Conservation (phyloP, 2,888 invertebrate species). For the Operophtera brumata region DNA sequence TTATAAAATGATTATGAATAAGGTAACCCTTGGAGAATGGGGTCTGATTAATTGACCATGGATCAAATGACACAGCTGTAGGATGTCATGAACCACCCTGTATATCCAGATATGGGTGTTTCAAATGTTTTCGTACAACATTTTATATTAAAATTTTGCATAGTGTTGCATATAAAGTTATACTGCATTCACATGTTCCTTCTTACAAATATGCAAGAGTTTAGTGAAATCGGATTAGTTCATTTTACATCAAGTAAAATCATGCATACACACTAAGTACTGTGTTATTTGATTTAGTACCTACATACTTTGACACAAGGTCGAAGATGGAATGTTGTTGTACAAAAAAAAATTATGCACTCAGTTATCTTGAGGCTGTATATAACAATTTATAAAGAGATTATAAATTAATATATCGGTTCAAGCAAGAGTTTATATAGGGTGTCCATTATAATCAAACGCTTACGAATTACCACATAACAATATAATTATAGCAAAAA, state of each 20-base stretch:
- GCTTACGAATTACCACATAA: background rate
- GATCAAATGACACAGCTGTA: no score
- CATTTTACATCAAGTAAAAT: conserved; percentile 23
- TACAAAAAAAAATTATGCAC: background rate
- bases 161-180: background rate
- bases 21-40: no score
- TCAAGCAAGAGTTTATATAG: no score
- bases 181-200: conserved; percentile 21
- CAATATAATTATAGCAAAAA: conserved; percentile 18
- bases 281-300: conserved; percentile 1
- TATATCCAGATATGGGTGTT: no score
- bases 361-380: background rate
- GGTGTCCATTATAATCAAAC: no score
- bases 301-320: conserved; percentile 1
- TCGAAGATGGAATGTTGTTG: conserved; percentile 26
- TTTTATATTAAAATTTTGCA: no score
- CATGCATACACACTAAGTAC: conserved; percentile 7
- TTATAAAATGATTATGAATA: no score
- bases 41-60: no score
- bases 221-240: conserved; percentile 37
- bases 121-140: no score
- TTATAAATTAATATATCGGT: background rate
- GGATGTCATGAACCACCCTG: no score
- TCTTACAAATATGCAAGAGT: conserved; percentile 51
- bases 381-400: conserved; percentile 9